Evolutionary conservation across 2,113 vertebrate species (phyloP).

Genomic region (Falco punctatus): DNA sequence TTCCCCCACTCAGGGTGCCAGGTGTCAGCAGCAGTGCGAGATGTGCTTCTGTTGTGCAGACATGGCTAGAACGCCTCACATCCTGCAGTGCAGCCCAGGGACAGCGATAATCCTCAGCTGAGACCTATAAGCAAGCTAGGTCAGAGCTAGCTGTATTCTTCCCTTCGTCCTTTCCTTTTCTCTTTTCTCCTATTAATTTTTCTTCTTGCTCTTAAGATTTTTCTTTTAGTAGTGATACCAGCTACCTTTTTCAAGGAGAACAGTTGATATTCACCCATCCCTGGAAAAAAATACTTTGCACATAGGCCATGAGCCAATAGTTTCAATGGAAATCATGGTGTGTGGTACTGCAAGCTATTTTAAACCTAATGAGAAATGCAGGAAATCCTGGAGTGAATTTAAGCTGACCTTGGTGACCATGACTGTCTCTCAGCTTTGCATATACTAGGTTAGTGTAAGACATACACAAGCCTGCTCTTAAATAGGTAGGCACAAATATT

Average conservation of each 20-base stretch:
- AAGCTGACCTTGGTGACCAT: not conserved
- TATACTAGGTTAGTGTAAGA: not conserved
- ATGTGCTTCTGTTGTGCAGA: conserved; percentile 5
- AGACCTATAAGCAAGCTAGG: not conserved
- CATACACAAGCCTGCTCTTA: not conserved
- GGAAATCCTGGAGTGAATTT: not conserved
- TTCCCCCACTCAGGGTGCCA: not conserved
- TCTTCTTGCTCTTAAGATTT: not conserved
- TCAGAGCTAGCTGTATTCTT: not conserved
- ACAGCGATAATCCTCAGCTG: not conserved
- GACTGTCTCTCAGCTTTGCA: not conserved
- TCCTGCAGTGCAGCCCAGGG: not conserved
- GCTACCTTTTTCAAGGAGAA: not conserved
- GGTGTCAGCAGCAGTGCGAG: not conserved
- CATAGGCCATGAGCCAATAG: not conserved
- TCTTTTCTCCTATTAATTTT: not conserved
- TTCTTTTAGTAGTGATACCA: not conserved
- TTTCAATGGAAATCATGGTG: conserved; percentile 1
- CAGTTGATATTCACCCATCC: not conserved
- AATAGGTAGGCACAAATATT: not conserved
- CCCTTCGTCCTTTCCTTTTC: not conserved
- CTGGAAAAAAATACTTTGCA: not conserved
- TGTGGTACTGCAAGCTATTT: not conserved
- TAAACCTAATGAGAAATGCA: conserved; percentile 27
- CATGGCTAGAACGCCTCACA: fast-evolving